Evolutionary conservation across 2,888 invertebrate genomes (phyloP), one percentile per base, ranked within the genome.

Genomic region (Mongoloraphidia duomilia): DNA sequence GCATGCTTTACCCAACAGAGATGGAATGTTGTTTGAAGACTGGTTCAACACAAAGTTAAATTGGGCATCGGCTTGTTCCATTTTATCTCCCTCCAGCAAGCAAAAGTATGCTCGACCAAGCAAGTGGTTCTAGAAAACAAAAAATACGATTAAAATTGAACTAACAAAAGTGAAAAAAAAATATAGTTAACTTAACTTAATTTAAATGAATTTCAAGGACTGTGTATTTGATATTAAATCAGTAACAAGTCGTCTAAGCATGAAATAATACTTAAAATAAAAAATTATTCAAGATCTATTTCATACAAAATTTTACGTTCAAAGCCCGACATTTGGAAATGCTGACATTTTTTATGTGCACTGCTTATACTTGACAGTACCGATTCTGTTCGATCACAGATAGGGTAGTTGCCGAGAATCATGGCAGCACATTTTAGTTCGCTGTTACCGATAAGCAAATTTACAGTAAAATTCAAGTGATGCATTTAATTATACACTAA

Each of bases 51-150:
- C 97, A 67, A 98, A 99, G 71, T 98, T 97, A 65, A 98, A 98
- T 66, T 99, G 98, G 1, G 96, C 93, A 75, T 98, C 97, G 0
- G 98, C 98, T 70, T 98, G 97, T 54, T 98, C 97, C 91, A 97
- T 93, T 74, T 97, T 97, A 62, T 97, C 96, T 1, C 96, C 96
- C 74, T 99, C 98, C 36, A 97, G 74, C 9, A 99, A 75, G 61
- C 96, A 98, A 66, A 97, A 98, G 66, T 96, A 98, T 3, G 98
- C 98, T 60, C 97, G 76, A 0, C 98, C 97, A 56, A 99, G 76
- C 54, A 99, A 79, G 77, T 99, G 98, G 68, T 95, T 95, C 84
- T 87, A 63, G 47, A 68, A 64, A 52, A 52, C 40, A 52, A 36
- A 13, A 26, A 17, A 17, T 17, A 17, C 17, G 4, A 26, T 26